Evolutionary conservation across 1,140 invertebrate species (phyloP), one percentile per base, ranked within the genome.

Genomic region (Platyura marginata): DNA sequence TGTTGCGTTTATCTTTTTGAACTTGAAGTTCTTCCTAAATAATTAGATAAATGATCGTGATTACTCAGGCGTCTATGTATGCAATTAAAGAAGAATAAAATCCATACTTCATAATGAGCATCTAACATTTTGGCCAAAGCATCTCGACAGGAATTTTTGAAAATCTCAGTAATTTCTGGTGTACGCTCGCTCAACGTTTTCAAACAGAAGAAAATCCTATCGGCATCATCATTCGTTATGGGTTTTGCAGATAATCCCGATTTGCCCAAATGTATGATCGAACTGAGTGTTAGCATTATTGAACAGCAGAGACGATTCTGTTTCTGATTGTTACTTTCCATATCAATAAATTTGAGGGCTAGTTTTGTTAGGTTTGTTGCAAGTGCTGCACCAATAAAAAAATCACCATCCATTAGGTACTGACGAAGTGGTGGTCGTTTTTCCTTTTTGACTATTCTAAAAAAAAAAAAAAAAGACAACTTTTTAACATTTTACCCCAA

Each of bases 181-280:
- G 75, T 77, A 11, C 75, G 71, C 40, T 86, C 82, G 29, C 83
- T 77, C n/a, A 93, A 61, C 0, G 86, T 81, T 47, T 73, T 66
- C 37, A 85, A 55, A 58, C 90, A 93, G 40, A 89, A 65, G n/a
- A 84, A 76, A 21, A 94, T 77, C 51, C 91, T 76, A 57, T 98
- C 93, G 21, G 75, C 65, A 62, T 98, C 94, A 62, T 98, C 95
- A 57, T 97, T 90, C 6, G 90, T 97, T 44, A 98, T 92, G 0
- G 77, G 67, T 59, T 85, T 79, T 1, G 62, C 60, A 18, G 75
- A 69, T 21, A 79, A 60, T 45, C 77, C 77, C 46, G 63, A 85
- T 55, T 81, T 80, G 46, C 90, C 89, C 16, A 91, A 63, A 57
- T 90, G 84, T 38, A 94, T 63, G 29, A 94, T 77, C 15, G 84